These are phyloP conservation scores for Schlechtendalia chinensis DNA, from an alignment of 1,140 invertebrate species.

Conservation along the genomic window DNA sequence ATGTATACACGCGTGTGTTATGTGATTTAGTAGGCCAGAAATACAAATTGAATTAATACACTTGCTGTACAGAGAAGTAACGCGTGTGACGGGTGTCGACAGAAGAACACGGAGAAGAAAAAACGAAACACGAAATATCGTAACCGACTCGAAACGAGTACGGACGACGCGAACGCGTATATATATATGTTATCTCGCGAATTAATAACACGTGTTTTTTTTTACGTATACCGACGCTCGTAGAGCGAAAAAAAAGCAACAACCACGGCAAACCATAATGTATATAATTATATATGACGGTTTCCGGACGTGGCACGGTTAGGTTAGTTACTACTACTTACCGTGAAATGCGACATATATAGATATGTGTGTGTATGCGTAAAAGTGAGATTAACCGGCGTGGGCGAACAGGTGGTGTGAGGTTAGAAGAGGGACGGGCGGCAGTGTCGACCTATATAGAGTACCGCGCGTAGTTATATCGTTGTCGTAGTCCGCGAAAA, in stretches of 20 bases:
- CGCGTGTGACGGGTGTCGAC: too few relatives aligned
- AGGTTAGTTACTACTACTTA: too few relatives aligned
- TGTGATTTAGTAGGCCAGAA: not conserved
- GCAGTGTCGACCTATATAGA: not conserved
- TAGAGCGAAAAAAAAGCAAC: not conserved
- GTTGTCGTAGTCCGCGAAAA: not conserved
- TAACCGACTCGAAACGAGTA: too few relatives aligned
- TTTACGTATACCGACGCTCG: not conserved
- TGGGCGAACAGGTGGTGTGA: not conserved
- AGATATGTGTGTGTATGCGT: not conserved
- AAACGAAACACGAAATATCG: too few relatives aligned
- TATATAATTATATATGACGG: not conserved
- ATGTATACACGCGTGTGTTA: too few relatives aligned
- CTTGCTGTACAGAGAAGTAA: too few relatives aligned
- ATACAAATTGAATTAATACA: not conserved
- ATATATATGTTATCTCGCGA: too few relatives aligned
- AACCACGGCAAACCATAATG: not conserved
- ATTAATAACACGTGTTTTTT: too few relatives aligned
- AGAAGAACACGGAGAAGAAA: too few relatives aligned
- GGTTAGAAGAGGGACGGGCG: not conserved
- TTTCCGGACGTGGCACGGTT: not conserved
- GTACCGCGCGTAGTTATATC: too few relatives aligned
- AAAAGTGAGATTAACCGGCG: not conserved
- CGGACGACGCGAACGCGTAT: too few relatives aligned
- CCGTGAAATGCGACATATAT: not conserved